A percentile compares a stretch with the other conserved stretches of the same genome.
Conservation (phyloP, 2,888 invertebrate genomes). For the Suillia variegata region DNA sequence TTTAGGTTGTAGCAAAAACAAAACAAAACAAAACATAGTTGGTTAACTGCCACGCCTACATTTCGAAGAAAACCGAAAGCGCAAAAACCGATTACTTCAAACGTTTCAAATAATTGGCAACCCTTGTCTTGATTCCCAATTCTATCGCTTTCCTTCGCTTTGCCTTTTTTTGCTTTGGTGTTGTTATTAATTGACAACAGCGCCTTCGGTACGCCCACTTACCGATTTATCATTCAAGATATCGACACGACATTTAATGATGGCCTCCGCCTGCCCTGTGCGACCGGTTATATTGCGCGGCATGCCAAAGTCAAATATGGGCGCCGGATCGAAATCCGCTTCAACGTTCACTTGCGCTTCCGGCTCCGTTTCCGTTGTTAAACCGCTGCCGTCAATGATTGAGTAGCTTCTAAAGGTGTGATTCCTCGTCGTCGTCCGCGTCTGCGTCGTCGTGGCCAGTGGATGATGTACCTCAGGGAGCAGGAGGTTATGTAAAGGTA, state of each 20-base stretch:
- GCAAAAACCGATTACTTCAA: too few relatives aligned
- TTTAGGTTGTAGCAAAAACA: too few relatives aligned
- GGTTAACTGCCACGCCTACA: too few relatives aligned
- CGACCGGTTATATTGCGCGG: constrained; percentile 84
- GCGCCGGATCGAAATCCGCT: constrained; percentile 43
- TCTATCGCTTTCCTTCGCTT: neutral
- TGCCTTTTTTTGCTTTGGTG: neutral
- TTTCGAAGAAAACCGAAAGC: too few relatives aligned
- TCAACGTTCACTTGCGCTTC: constrained; percentile 27
- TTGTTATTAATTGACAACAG: neutral
- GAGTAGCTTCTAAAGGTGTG: constrained; percentile 54
- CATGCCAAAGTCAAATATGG: constrained; percentile 83
- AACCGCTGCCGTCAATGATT: constrained; percentile 29
- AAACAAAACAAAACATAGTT: too few relatives aligned
- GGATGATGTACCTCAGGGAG: constrained; percentile 16
- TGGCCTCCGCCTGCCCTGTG: constrained; percentile 80
- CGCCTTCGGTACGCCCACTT: constrained; percentile 31
- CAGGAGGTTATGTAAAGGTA: too few relatives aligned
- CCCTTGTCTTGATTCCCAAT: neutral
- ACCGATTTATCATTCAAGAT: constrained; percentile 88
- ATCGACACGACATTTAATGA: constrained; percentile 85
- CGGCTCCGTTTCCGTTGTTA: constrained; percentile 25
- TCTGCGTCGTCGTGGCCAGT: constrained; percentile 23
- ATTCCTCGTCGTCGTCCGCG: constrained; percentile 39
- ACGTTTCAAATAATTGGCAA: too few relatives aligned